A percentile compares a stretch with the other conserved stretches of the same genome.
Conservation (phyloP, 2,888 invertebrate genomes). For the Cheilosia pagana region DNA sequence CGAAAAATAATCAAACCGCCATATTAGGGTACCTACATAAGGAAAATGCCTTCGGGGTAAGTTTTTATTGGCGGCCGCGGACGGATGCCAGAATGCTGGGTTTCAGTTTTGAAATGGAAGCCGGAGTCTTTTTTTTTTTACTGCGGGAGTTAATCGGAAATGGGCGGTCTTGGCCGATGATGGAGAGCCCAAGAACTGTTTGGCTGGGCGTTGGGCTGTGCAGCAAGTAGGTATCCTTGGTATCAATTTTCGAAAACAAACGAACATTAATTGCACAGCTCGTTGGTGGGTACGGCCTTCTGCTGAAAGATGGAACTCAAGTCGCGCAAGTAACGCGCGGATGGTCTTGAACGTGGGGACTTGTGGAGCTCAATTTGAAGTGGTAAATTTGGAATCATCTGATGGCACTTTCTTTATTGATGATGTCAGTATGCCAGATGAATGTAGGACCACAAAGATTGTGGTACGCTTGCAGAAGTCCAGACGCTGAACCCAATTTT, state of each 20-base stretch:
- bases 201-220: not conserved
- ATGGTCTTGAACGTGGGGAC: too few relatives aligned
- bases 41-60: constrained; percentile 55
- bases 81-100: constrained; percentile 1
- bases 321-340: too few relatives aligned
- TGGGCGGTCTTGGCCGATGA: constrained; percentile 49
- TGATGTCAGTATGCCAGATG: too few relatives aligned
- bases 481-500: too few relatives aligned
- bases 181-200: not conserved
- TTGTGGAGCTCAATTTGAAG: too few relatives aligned
- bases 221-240: constrained; percentile 11
- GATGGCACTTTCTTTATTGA: too few relatives aligned
- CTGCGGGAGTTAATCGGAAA: constrained; percentile 23
- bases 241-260: constrained; percentile 3
- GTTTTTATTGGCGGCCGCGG: constrained; percentile 48
- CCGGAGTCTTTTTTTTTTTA: not conserved
- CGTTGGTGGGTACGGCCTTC: too few relatives aligned
- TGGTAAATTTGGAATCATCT: too few relatives aligned
- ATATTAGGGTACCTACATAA: constrained; percentile 16
- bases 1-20: constrained; percentile 39
- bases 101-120: constrained; percentile 12
- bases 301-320: too few relatives aligned
- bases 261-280: not conserved
- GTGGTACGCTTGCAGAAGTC: too few relatives aligned
- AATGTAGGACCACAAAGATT: too few relatives aligned